These are phyloP conservation scores for Thamnophis sirtalis DNA, from an alignment of 2,113 vertebrate genomes.

Conservation along the genomic window DNA sequence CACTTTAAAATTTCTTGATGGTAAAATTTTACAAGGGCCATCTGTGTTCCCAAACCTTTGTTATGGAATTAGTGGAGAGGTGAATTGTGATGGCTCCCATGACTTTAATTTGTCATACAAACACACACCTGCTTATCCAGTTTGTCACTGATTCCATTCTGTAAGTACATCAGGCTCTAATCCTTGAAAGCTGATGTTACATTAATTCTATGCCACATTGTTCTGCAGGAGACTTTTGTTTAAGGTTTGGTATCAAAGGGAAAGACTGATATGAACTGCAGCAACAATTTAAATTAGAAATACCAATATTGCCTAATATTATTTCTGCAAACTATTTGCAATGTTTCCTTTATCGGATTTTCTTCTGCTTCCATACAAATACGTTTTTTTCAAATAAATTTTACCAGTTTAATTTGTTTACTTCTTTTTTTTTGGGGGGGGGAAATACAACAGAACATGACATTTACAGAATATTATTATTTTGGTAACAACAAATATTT, in stretches of 20 bases:
- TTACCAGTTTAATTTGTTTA: not conserved
- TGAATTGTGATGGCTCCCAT: conserved; percentile 36
- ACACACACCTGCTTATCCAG: conserved; percentile 53
- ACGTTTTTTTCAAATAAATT: not conserved
- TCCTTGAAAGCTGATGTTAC: not conserved
- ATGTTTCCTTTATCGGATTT: not conserved
- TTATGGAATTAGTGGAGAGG: not conserved
- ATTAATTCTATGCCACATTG: not conserved
- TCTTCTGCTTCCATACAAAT: not conserved
- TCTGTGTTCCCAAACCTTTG: conserved; percentile 1
- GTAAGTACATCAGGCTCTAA: not conserved
- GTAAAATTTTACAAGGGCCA: conserved; percentile 26
- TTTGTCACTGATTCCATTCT: conserved; percentile 45
- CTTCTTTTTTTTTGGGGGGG: not conserved
- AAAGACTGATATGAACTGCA: not conserved
- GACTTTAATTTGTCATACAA: conserved; percentile 31
- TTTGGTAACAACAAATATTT: not conserved
- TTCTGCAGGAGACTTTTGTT: not conserved
- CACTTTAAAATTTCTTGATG: not conserved
- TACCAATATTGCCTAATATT: not conserved
- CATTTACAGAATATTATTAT: not conserved
- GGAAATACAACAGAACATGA: not conserved
- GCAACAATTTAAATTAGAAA: not conserved
- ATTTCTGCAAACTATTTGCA: not conserved
- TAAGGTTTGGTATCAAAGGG: not conserved